Evolutionary conservation across 2,888 invertebrate genomes (phyloP).

Genomic region (Lymantria dispar): DNA sequence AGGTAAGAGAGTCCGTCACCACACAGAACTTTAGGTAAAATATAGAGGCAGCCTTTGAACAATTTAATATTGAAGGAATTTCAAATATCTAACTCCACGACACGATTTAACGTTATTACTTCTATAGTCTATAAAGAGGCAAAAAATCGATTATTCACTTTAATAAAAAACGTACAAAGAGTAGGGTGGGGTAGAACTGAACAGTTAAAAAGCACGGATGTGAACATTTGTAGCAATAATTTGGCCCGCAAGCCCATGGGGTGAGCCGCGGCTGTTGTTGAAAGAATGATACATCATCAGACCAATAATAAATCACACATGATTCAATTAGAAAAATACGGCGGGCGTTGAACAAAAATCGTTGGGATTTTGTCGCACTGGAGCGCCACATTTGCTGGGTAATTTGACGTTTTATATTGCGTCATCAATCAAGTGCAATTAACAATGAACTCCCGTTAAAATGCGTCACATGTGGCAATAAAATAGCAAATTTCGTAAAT

Average conservation of each 20-base stretch:
- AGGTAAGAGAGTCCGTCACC: too few species aligned
- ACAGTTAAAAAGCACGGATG: conserved; percentile 72
- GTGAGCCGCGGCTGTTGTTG: conserved; percentile 76
- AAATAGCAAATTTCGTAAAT: conserved; percentile 12
- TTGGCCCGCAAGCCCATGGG: conserved; percentile 71
- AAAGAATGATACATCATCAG: conserved; percentile 82
- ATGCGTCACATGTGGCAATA: conserved; percentile 21
- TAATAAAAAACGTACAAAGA: conserved; percentile 63
- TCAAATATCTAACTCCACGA: conserved; percentile 14
- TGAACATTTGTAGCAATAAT: conserved; percentile 79
- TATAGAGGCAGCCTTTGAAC: too few species aligned
- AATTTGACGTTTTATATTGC: conserved; percentile 75
- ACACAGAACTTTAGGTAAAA: too few species aligned
- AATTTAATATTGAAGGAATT: too few species aligned
- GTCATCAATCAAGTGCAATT: conserved; percentile 75
- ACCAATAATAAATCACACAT: conserved; percentile 81
- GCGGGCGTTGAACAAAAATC: conserved; percentile 54
- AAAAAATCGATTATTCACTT: conserved; percentile 63
- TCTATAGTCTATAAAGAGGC: conserved; percentile 47
- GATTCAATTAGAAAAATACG: conserved; percentile 82
- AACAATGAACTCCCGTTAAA: conserved; percentile 47
- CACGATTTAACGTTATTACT: conserved; percentile 39
- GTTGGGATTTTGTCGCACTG: conserved; percentile 64
- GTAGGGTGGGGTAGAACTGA: conserved; percentile 51
- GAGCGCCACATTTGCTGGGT: conserved; percentile 61